Conservation (phyloP, 2,113 vertebrate genomes). For the Cololabis saira region DNA sequence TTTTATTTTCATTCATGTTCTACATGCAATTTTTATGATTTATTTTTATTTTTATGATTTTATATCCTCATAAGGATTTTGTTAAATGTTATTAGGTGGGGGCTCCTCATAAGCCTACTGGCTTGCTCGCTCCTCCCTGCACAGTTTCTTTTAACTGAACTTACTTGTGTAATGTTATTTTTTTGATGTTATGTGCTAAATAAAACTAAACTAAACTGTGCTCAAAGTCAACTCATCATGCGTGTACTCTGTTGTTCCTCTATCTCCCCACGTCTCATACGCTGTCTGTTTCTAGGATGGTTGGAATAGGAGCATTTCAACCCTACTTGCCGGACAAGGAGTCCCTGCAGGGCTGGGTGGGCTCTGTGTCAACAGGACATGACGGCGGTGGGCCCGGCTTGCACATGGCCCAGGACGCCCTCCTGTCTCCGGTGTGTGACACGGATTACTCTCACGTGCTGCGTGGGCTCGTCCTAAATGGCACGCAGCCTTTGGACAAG, state of each 20-base stretch:
- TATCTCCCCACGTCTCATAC: not conserved
- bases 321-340: slow-evolving; percentile 81
- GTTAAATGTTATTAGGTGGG: no score
- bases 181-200: no score
- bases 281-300: slow-evolving; percentile 48
- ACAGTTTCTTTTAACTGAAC: no score
- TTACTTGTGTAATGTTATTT: no score
- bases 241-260: not conserved
- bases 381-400: slow-evolving; percentile 65
- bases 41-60: no score
- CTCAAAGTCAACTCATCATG: no score
- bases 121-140: no score
- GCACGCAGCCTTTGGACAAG: slow-evolving; percentile 76
- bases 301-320: slow-evolving; percentile 79
- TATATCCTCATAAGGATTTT: no score
- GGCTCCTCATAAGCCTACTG: no score
- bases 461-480: slow-evolving; percentile 69
- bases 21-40: no score
- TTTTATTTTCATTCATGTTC: no score
- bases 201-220: no score
- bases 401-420: slow-evolving; percentile 76
- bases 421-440: slow-evolving; percentile 82
- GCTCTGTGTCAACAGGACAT: slow-evolving; percentile 63
- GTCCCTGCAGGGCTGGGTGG: slow-evolving; percentile 73
- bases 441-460: slow-evolving; percentile 78